These are phyloP conservation scores for Melanotaenia parkinsoni DNA, from an alignment of 2,797 vertebrate species.

Conservation along the genomic window DNA sequence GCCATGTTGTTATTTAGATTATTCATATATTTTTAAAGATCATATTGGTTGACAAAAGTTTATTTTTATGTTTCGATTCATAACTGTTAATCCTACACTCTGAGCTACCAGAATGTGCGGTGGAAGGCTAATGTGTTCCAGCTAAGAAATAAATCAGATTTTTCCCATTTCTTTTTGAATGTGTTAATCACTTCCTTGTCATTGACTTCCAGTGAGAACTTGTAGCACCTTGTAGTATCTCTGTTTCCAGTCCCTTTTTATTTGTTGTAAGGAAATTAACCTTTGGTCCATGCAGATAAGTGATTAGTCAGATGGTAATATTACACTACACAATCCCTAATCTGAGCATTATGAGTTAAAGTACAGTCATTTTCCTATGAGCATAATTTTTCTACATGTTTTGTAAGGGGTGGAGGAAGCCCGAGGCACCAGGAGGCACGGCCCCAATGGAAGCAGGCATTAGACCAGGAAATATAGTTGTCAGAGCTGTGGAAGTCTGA, in stretches of 20 bases:
- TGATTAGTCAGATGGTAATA: neutral
- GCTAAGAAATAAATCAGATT: slow-evolving; percentile 71
- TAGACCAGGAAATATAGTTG: no score
- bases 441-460: no score
- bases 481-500: no score
- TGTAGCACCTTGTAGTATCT: neutral
- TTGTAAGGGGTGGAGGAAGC: neutral
- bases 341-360: neutral
- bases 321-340: neutral
- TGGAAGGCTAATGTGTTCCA: slow-evolving; percentile 60
- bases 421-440: no score
- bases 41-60: slow-evolving; percentile 55
- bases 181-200: slow-evolving; percentile 10
- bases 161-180: slow-evolving; percentile 57
- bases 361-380: neutral
- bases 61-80: slow-evolving; percentile 69
- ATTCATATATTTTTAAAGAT: slow-evolving; percentile 67
- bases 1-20: slow-evolving; percentile 61
- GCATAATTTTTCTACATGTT: neutral
- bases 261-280: neutral
- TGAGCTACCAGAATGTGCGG: slow-evolving; percentile 52
- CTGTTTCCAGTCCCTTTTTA: neutral
- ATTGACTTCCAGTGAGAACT: neutral
- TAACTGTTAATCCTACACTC: slow-evolving; percentile 44
- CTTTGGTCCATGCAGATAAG: neutral